phyloP scores from a whole-genome alignment of 2,888 invertebrate species.

The Leptopilina drosophilae region DNA sequence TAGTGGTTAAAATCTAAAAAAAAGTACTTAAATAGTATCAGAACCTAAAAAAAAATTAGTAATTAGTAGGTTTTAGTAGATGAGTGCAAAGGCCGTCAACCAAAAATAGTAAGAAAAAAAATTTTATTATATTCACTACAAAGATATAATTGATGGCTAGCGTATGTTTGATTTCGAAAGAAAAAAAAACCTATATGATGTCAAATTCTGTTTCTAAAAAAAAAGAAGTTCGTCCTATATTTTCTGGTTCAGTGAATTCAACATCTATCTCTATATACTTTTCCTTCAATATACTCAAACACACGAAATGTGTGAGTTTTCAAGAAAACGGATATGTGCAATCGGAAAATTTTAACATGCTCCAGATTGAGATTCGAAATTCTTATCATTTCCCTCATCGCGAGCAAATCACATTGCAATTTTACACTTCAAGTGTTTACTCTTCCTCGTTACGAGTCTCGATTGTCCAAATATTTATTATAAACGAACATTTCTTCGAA shows the following conservation, averaged over 20 bases:
- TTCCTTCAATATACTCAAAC: not conserved
- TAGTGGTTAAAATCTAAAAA: no score
- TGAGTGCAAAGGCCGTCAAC: no score
- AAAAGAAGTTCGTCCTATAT: not conserved
- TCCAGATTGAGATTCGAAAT: slow-evolving; percentile 33
- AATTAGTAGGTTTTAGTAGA: no score
- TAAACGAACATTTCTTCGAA: slow-evolving; percentile 31
- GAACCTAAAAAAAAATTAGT: no score
- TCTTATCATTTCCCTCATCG: slow-evolving; percentile 18
- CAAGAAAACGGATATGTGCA: slow-evolving; percentile 21
- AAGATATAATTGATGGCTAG: no score
- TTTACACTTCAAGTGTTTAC: slow-evolving; percentile 38
- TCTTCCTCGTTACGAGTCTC: slow-evolving; percentile 33
- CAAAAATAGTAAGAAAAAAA: no score
- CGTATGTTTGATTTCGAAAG: no score
- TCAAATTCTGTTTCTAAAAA: not conserved
- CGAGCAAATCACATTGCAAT: slow-evolving; percentile 1
- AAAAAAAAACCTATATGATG: no score
- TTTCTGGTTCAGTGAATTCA: not conserved
- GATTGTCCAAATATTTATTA: slow-evolving; percentile 45
- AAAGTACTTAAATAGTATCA: no score
- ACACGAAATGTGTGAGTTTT: slow-evolving; percentile 5
- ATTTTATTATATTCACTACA: no score
- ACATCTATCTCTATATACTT: not conserved
- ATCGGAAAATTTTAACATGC: slow-evolving; percentile 23